A percentile compares a stretch with the other conserved stretches of the same genome.
Conservation (phyloP, 2,113 vertebrate genomes). For the Gopherus evgoodei region DNA sequence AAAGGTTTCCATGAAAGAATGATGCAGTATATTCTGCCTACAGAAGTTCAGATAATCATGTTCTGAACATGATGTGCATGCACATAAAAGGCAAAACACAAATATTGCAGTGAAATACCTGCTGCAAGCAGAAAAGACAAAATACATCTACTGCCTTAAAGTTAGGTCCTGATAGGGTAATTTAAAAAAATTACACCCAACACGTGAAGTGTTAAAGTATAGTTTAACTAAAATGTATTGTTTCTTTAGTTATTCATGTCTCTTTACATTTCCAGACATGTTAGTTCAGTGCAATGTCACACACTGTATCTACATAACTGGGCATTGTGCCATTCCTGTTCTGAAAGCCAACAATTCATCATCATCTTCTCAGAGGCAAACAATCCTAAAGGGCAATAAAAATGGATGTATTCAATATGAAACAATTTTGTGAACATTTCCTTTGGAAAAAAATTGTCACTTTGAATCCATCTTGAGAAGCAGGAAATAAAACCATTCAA, state of each 20-base stretch:
- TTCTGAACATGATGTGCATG: not conserved
- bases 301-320: not conserved
- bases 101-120: not conserved
- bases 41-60: constrained; percentile 1
- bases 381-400: not conserved
- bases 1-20: constrained; percentile 5
- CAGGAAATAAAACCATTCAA: not conserved
- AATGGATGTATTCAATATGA: not conserved
- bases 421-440: not conserved
- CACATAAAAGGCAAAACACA: constrained; percentile 28
- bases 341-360: not conserved
- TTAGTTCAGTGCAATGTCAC: not conserved
- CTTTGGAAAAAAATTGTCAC: not conserved
- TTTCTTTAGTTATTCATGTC: not conserved
- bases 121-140: not conserved
- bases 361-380: not conserved
- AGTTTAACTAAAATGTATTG: constrained; percentile 1
- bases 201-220: not conserved
- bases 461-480: not conserved
- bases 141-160: not conserved
- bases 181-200: not conserved
- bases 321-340: not conserved
- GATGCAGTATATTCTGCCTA: not conserved
- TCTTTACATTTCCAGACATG: not conserved
- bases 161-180: not conserved